phyloP scores from a whole-genome alignment of 2,888 invertebrate genomes.

The Rutpela maculata region DNA sequence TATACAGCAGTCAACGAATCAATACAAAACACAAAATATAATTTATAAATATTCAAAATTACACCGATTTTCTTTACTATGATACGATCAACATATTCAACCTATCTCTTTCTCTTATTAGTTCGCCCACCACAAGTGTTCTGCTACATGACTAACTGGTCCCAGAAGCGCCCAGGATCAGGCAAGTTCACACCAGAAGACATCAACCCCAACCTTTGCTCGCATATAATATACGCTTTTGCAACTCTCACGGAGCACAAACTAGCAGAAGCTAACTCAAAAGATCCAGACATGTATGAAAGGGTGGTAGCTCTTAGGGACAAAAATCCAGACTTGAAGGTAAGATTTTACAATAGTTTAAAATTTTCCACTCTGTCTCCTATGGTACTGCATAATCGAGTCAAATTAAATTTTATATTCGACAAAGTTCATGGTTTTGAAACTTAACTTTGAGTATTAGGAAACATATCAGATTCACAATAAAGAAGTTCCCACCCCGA shows the following conservation, averaged over 20 bases:
- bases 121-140: conserved; percentile 91
- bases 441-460: too few relatives aligned
- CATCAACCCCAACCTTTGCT: conserved; percentile 92
- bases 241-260: conserved; percentile 92
- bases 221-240: conserved; percentile 96
- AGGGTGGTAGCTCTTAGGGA: conserved; percentile 90
- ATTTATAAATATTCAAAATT: too few relatives aligned
- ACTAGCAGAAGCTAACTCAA: conserved; percentile 86
- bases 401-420: too few relatives aligned
- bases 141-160: conserved; percentile 98
- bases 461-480: too few relatives aligned
- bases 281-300: conserved; percentile 91
- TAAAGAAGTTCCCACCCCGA: too few relatives aligned
- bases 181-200: conserved; percentile 94
- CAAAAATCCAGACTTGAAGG: conserved; percentile 91
- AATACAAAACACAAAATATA: too few relatives aligned
- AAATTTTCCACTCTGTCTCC: too few relatives aligned
- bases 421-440: too few relatives aligned
- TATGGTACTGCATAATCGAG: too few relatives aligned
- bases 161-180: conserved; percentile 90
- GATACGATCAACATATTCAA: too few relatives aligned
- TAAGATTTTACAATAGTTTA: conserved; percentile 63
- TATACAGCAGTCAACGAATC: too few relatives aligned
- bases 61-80: too few relatives aligned
- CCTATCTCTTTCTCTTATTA: conserved; percentile 71